Base-by-base conservation (phyloP, 2,888 invertebrate species). In the Rhodophaea formosa region DNA sequence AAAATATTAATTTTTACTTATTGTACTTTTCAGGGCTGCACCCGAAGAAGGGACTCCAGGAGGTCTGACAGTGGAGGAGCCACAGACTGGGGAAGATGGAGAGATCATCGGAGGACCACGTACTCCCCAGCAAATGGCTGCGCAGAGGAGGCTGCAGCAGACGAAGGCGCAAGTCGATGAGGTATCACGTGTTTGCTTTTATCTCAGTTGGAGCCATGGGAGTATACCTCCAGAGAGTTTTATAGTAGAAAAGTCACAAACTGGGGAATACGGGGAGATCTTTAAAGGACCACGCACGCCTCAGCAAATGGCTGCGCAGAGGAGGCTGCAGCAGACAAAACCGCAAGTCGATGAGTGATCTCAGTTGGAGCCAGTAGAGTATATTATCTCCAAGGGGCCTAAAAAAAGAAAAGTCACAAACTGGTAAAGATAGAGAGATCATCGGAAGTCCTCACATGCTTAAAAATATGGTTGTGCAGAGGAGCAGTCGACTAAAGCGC, bases 371-470 rank as follows among this genome's bases (percentile, higher is more conserved):
- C n/a, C n/a, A n/a, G n/a, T n/a, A n/a, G n/a, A n/a, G n/a, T n/a
- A n/a, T n/a, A n/a, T n/a, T n/a, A n/a, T n/a, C 93, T 64, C 92
- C 84, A 65, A 91, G 92, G 44, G 93, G 93, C 39, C 90, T 93
- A 67, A 92, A 93, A 8, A 94, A 94, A 54, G 92, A 93, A 59
- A 96, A 95, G 79, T 95, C 94, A 0, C 81, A 91, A 63, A 80
- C 79, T 0, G 91, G 90, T 0, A 84, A 88, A 7, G 91, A 89
- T 81, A 92, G 92, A 23, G 91, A 91, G 72, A 94, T 96, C 85
- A 96, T 97, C 74, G 97, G 97, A 63, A 97, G 97, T 59, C 97
- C 97, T 52, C 92, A 96, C 70, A 96, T 95, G 59, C 95, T 95
- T 66, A 96, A 96, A 85, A 96, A 96, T 86, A 94, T 96, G 67